Conservation (phyloP, 2,888 invertebrate species). For the Himalopsyche tibetana region DNA sequence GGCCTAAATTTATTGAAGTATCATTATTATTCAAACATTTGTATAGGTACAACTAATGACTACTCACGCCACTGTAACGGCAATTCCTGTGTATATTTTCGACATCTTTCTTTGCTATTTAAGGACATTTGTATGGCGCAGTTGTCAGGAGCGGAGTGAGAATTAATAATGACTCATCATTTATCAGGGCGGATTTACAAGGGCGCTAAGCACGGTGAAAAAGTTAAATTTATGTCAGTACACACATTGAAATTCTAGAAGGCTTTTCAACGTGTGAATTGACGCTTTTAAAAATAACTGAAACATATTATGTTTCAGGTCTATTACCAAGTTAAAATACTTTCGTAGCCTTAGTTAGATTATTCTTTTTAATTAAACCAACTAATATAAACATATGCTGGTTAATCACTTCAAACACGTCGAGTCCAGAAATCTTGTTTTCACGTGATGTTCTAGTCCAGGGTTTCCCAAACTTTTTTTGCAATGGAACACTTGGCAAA, state of each 20-base stretch:
- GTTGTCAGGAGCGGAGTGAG: slow-evolving; percentile 37
- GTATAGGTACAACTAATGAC: not conserved
- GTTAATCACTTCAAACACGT: no score
- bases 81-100: not conserved
- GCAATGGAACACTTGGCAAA: no score
- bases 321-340: no score
- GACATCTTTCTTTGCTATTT: slow-evolving; percentile 22
- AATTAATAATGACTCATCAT: slow-evolving; percentile 38
- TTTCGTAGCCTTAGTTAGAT: no score
- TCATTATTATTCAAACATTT: not conserved
- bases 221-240: slow-evolving; percentile 2
- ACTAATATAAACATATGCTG: no score
- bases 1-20: not conserved
- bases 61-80: not conserved
- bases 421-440: no score
- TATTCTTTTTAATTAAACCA: no score
- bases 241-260: not conserved
- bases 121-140: slow-evolving; percentile 27
- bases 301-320: no score
- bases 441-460: no score
- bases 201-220: slow-evolving; percentile 17
- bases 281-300: no score
- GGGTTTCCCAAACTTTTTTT: no score
- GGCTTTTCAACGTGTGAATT: slow-evolving; percentile 8
- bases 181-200: slow-evolving; percentile 32